A percentile compares a stretch with the other conserved stretches of the same genome.
These are phyloP conservation scores for Gandaritis pyraliata DNA, from an alignment of 2,888 invertebrate genomes.

Conservation along the genomic window DNA sequence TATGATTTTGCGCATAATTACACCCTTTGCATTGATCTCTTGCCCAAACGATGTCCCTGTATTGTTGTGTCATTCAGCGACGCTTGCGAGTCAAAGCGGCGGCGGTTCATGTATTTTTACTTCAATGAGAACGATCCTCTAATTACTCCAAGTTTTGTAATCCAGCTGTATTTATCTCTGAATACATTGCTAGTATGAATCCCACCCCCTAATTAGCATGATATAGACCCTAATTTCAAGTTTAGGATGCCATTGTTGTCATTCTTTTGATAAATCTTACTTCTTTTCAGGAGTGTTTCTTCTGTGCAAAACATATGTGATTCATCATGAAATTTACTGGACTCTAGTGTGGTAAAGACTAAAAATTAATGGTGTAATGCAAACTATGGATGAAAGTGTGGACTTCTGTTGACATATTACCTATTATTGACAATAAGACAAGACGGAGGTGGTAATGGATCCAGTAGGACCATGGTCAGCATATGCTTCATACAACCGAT, in stretches of 20 bases:
- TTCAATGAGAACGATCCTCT: constrained; percentile 29
- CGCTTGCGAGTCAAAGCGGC: constrained; percentile 77
- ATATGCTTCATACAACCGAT: constrained; percentile 92
- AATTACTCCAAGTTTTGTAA: constrained; percentile 30
- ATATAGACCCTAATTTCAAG: constrained; percentile 22
- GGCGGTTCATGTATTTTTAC: constrained; percentile 66
- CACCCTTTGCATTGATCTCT: constrained; percentile 34
- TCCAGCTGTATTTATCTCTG: constrained; percentile 3
- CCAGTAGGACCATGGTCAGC: constrained; percentile 95
- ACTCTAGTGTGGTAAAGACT: constrained; percentile 65
- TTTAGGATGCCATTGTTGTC: constrained; percentile 48
- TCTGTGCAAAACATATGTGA: constrained; percentile 61
- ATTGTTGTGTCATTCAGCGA: constrained; percentile 64
- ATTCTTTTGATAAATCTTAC: constrained; percentile 54
- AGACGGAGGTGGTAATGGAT: constrained; percentile 89
- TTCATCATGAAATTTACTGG: constrained; percentile 67
- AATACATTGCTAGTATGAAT: constrained; percentile 9
- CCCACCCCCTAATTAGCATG: constrained; percentile 8
- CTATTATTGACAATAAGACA: constrained; percentile 72
- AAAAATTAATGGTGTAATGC: constrained; percentile 66
- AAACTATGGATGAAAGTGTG: constrained; percentile 84
- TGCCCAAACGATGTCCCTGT: constrained; percentile 32
- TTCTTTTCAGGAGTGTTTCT: constrained; percentile 76
- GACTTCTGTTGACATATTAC: constrained; percentile 79
- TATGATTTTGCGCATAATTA: constrained; percentile 60